Evolutionary conservation across 2,113 vertebrate species (phyloP), one percentile per base, ranked within the genome.

Genomic region (Heliornis fulica): DNA sequence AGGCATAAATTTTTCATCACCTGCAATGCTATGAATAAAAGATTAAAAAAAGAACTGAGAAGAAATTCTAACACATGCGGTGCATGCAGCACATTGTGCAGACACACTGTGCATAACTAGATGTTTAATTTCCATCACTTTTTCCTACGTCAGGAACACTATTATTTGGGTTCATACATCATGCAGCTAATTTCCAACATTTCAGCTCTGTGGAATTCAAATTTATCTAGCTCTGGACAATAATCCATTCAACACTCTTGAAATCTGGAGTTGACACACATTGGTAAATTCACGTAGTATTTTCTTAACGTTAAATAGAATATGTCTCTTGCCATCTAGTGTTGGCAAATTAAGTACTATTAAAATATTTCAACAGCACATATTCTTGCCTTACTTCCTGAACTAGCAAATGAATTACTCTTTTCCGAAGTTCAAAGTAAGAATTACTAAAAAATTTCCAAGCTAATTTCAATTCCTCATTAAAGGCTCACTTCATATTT

Each of bases 1-100:
- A 99, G 99, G 99, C 99, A 99, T 99, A 99, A 98, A 99, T 99
- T 99, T 99, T 99, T 99, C 99, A 99, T 99, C 99, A 99, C 99
- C 99, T 99, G 99, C 99, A 99, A 99, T 99, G 99, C 99, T 98
- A 99, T 99, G 99, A 99, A 99, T 99, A 99, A 99, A 99, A 99
- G 99, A 99, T 99, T 99, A 99, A 99, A 99, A 98, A 99, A 99
- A 99, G 98, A 98, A 98, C 98, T 98, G 98, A 98, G 98, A 98
- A 98, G 98, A 98, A 98, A 99, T 98, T 98, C 98, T 98, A 99
- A 99, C 98, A 99, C 98, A 98, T 98, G 98, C 98, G 68, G 98
- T 72, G 97, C 98, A 98, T 98, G 98, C 97, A 94, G 98, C 98
- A 98, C 98, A 99, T 98, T 97, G 98, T 98, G 98, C 98, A 97